Conservation (phyloP, 2,113 vertebrate species). For the Chrysemys picta region DNA sequence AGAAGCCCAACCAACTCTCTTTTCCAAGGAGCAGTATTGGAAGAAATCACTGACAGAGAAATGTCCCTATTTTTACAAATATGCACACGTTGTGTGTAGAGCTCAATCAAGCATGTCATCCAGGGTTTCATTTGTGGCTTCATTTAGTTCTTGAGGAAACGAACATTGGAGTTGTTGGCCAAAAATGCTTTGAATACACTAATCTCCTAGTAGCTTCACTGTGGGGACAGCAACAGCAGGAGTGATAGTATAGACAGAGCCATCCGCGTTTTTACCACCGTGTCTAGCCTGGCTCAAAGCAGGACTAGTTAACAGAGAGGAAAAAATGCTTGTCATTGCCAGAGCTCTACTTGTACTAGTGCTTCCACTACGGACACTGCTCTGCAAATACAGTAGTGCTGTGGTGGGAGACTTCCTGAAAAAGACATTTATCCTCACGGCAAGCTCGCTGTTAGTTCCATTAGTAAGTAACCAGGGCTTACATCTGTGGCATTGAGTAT, state of each 20-base stretch:
- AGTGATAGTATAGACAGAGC: not conserved
- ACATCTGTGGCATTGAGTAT: not conserved
- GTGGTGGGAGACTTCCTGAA: no score
- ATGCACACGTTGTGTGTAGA: not conserved
- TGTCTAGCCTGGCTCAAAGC: no score
- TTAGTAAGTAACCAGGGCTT: not conserved
- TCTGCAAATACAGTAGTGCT: no score
- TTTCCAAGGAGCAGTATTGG: not conserved
- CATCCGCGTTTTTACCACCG: no score
- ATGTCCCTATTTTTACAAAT: not conserved
- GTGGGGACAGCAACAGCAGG: no score
- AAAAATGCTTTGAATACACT: not conserved
- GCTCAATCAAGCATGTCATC: not conserved
- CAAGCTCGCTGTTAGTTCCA: not conserved
- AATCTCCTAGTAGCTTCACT: not conserved
- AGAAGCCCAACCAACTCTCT: not conserved
- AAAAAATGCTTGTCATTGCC: no score
- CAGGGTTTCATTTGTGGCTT: not conserved
- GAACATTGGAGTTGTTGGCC: not conserved
- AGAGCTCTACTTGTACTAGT: no score
- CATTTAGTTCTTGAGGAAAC: not conserved
- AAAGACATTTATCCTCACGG: no score
- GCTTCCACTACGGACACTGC: no score
- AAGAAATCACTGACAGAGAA: not conserved
- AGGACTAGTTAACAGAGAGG: no score